Evolutionary conservation across 2,113 vertebrate species (phyloP).

Genomic region (Solenodon paradoxus): DNA sequence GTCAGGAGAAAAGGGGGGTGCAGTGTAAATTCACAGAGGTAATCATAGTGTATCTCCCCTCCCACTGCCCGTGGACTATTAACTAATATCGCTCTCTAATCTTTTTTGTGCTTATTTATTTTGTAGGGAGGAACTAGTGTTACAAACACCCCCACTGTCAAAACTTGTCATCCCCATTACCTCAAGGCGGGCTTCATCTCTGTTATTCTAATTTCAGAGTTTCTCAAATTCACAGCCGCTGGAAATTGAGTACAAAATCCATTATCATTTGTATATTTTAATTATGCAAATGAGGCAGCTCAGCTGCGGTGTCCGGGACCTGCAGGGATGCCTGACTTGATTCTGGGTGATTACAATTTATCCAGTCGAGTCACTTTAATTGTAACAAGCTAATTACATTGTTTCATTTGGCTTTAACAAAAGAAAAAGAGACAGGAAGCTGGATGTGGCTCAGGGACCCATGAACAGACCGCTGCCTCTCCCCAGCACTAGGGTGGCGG

Average conservation of each 20-base stretch:
- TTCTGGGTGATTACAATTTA: constrained; percentile 99
- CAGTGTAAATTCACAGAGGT: constrained; percentile 94
- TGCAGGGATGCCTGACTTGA: constrained; percentile 99
- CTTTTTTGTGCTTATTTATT: constrained; percentile 90
- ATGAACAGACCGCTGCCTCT: background rate
- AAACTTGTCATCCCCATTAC: constrained; percentile 90
- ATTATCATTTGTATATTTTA: constrained; percentile 99
- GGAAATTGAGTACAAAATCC: constrained; percentile 99
- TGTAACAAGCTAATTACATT: constrained; percentile 99
- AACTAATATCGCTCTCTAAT: constrained; percentile 92
- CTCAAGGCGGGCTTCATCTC: constrained; percentile 92
- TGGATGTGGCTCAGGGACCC: constrained; percentile 84
- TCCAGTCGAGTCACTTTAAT: constrained; percentile 99
- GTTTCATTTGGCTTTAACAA: constrained; percentile 99
- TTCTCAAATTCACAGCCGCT: constrained; percentile 99
- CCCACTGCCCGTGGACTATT: constrained; percentile 87
- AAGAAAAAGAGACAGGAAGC: constrained; percentile 91
- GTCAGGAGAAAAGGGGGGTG: constrained; percentile 82
- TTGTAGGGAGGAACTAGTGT: constrained; percentile 84
- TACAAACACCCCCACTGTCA: constrained; percentile 89
- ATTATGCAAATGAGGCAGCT: constrained; percentile 99
- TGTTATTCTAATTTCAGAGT: constrained; percentile 99
- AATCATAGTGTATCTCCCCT: constrained; percentile 93
- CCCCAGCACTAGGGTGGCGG: background rate
- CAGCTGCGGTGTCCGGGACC: constrained; percentile 96